Conservation (phyloP, 2,113 vertebrate species). For the Gallinago media region DNA sequence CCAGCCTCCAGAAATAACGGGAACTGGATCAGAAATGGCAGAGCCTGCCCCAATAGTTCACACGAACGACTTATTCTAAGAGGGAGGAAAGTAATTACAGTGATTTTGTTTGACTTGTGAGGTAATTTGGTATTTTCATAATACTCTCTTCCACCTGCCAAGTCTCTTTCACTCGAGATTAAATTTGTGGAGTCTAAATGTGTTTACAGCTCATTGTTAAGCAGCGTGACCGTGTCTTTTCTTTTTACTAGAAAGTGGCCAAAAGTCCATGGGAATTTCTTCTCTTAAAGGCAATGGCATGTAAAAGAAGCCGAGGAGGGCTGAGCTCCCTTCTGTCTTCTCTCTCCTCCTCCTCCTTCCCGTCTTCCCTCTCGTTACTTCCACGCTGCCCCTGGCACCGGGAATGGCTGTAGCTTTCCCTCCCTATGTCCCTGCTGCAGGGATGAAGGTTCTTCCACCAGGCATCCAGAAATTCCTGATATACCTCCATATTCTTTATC, state of each 20-base stretch:
- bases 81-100: background rate
- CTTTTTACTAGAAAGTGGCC: conserved; percentile 16
- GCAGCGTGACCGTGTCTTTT: background rate
- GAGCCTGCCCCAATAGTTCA: background rate
- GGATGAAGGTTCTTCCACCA: fast-evolving
- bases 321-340: background rate
- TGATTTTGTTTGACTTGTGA: conserved; percentile 7
- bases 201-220: background rate
- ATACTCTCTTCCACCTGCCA: background rate
- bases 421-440: background rate
- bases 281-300: background rate
- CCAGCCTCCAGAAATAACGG: background rate
- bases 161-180: background rate
- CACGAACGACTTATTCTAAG: background rate
- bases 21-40: background rate
- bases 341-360: background rate
- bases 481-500: background rate
- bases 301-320: background rate
- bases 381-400: background rate
- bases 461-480: background rate
- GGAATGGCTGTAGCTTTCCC: background rate
- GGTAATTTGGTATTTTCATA: background rate
- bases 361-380: fast-evolving
- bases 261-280: background rate
- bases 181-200: background rate